Evolutionary conservation across 2,888 invertebrate genomes (phyloP).

Genomic region (Priocnemis perturbator): DNA sequence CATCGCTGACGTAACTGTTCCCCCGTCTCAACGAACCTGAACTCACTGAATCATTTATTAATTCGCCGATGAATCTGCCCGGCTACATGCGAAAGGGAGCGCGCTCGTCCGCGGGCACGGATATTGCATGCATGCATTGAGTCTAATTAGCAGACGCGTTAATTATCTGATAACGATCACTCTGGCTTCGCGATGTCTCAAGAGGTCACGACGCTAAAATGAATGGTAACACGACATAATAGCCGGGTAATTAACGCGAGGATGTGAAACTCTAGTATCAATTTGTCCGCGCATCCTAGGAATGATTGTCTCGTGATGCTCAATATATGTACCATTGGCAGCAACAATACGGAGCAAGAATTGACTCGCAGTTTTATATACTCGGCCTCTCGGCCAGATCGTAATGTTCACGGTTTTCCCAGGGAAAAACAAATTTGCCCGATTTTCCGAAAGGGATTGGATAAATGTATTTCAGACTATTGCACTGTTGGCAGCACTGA

Average conservation of each 20-base stretch:
- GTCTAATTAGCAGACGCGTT: slow-evolving; percentile 50
- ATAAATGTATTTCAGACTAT: too few relatives aligned
- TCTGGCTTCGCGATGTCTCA: slow-evolving; percentile 24
- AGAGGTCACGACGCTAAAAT: slow-evolving; percentile 31
- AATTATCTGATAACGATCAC: slow-evolving; percentile 54
- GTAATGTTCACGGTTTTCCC: too few relatives aligned
- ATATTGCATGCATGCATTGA: background rate
- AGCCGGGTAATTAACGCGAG: slow-evolving; percentile 42
- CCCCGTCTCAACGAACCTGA: slow-evolving; percentile 1
- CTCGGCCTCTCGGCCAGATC: too few relatives aligned
- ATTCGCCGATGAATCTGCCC: slow-evolving; percentile 44
- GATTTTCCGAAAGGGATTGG: too few relatives aligned
- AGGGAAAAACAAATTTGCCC: too few relatives aligned
- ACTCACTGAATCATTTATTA: slow-evolving; percentile 51
- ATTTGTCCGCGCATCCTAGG: too few relatives aligned
- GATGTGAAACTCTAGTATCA: too few relatives aligned
- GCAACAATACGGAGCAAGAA: too few relatives aligned
- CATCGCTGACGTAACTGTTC: slow-evolving; percentile 37
- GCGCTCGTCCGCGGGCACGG: background rate
- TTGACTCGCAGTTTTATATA: too few relatives aligned
- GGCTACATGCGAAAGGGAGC: background rate
- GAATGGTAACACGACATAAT: slow-evolving; percentile 25
- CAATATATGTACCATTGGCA: too few relatives aligned
- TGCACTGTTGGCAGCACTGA: too few relatives aligned
- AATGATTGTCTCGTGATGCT: too few relatives aligned